Evolutionary conservation across 2,113 vertebrate genomes (phyloP).

Genomic region (Ivindomyrus marchei): DNA sequence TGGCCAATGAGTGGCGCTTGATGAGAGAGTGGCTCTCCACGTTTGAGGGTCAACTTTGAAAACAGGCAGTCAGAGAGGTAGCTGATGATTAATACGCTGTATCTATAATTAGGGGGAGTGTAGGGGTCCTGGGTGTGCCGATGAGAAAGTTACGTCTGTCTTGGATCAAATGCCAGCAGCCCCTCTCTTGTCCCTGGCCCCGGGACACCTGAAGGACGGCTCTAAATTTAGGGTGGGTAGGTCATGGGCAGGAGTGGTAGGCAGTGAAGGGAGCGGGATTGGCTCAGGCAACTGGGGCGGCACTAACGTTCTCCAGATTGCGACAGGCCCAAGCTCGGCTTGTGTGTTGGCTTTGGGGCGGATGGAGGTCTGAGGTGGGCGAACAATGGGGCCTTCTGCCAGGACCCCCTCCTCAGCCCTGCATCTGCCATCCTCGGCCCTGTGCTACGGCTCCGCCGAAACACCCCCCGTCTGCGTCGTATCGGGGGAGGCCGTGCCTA

Average conservation of each 20-base stretch:
- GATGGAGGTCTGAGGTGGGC: slow-evolving; percentile 23
- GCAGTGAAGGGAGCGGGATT: background rate
- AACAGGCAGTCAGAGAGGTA: background rate
- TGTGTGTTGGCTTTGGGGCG: slow-evolving; percentile 29
- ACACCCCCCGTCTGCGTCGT: background rate
- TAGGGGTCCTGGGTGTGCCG: background rate
- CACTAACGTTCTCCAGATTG: slow-evolving; percentile 44
- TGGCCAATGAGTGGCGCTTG: background rate
- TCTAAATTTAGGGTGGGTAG: background rate
- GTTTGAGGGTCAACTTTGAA: background rate
- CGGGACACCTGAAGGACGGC: background rate
- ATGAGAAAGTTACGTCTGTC: background rate
- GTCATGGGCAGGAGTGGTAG: background rate
- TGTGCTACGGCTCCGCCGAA: slow-evolving; percentile 17
- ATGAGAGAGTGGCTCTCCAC: background rate
- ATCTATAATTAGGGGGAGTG: background rate
- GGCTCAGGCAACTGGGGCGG: slow-evolving; percentile 26
- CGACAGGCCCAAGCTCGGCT: slow-evolving; percentile 30
- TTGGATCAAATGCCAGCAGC: background rate
- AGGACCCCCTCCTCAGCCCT: slow-evolving; percentile 37
- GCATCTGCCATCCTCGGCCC: slow-evolving; percentile 37
- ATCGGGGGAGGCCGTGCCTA: background rate
- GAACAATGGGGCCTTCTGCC: slow-evolving; percentile 24
- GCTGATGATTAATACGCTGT: background rate
- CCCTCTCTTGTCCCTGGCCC: background rate